phyloP scores from a whole-genome alignment of 2,888 invertebrate species.

The Choristoneura rosaceana region DNA sequence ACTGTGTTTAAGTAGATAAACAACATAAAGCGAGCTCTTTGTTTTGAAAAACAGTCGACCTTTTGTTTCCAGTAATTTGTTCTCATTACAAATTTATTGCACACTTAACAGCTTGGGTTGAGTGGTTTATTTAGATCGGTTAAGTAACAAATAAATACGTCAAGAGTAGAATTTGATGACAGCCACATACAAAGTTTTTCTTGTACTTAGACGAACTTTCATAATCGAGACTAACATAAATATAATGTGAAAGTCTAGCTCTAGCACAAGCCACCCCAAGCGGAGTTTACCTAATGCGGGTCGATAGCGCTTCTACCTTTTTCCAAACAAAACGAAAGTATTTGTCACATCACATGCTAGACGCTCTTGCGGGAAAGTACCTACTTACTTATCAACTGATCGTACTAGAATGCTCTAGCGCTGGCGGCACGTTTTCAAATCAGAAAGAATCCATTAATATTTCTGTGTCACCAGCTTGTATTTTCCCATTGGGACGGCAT shows the following conservation, averaged over 20 bases:
- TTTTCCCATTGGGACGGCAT: background rate
- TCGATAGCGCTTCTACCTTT: background rate
- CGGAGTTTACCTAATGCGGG: background rate
- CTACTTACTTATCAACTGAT: background rate
- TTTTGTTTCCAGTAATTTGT: constrained; percentile 30
- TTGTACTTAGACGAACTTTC: background rate
- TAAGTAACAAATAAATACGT: background rate
- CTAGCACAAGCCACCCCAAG: background rate
- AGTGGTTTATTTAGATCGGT: background rate
- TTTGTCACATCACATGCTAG: background rate
- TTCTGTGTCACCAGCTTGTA: background rate
- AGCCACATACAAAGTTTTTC: background rate
- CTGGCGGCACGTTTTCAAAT: background rate
- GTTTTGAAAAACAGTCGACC: constrained; percentile 24
- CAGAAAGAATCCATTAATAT: no score
- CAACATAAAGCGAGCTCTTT: constrained; percentile 18
- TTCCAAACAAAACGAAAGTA: background rate
- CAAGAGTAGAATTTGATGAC: background rate
- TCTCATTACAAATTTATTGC: constrained; percentile 26
- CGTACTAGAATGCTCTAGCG: background rate
- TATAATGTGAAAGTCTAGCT: background rate
- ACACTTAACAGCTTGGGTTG: constrained; percentile 6
- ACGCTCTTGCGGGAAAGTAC: background rate
- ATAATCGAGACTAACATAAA: background rate
- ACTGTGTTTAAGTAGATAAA: constrained; percentile 18